Conservation (phyloP, 2,888 invertebrate species). For the Sipha maydis region DNA sequence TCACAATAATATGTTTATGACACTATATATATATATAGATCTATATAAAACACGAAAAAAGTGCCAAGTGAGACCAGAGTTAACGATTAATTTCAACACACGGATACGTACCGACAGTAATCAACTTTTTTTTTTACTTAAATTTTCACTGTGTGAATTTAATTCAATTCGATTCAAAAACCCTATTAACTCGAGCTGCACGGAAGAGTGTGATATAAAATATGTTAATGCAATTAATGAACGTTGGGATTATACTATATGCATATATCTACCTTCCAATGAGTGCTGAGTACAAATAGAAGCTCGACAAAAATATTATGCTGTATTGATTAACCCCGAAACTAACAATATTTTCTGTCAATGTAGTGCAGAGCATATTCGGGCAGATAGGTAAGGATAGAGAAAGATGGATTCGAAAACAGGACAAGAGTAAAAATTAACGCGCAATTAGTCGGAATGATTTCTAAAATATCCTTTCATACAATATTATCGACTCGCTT, state of each 20-base stretch:
- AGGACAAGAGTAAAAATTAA: slow-evolving; percentile 16
- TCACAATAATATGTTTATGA: neutral
- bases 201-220: slow-evolving; percentile 13
- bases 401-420: neutral
- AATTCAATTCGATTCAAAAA: slow-evolving; percentile 37
- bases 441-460: slow-evolving; percentile 14
- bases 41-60: too few species aligned
- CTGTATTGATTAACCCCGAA: neutral
- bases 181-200: slow-evolving; percentile 6
- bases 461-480: slow-evolving; percentile 5
- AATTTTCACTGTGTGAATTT: slow-evolving; percentile 12
- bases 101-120: neutral
- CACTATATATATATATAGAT: too few species aligned
- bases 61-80: too few species aligned
- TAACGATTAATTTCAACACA: slow-evolving; percentile 7
- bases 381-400: neutral
- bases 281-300: slow-evolving; percentile 6
- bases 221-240: slow-evolving; percentile 48
- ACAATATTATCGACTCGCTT: slow-evolving; percentile 2
- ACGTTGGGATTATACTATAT: slow-evolving; percentile 8
- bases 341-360: neutral
- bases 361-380: neutral
- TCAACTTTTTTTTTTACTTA: slow-evolving; percentile 9
- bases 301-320: slow-evolving; percentile 1
- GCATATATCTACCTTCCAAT: neutral